Evolutionary conservation across 2,888 invertebrate species (phyloP).

Genomic region (Pyrochroa serraticornis): DNA sequence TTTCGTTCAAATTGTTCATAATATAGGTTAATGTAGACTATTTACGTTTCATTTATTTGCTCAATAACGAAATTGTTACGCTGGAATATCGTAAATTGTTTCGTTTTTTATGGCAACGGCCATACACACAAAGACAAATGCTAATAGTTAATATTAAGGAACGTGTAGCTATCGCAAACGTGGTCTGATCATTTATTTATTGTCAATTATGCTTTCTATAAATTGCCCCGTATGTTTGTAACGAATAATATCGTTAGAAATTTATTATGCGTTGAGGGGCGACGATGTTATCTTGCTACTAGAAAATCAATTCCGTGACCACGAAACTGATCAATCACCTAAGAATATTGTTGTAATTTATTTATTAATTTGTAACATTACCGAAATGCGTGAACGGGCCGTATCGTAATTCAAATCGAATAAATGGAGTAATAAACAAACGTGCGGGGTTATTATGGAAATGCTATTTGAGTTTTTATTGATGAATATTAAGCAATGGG

Average conservation of each 20-base stretch:
- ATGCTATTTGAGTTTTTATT: slow-evolving; percentile 1
- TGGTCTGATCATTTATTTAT: too few species aligned
- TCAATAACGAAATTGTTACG: too few species aligned
- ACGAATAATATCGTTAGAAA: slow-evolving; percentile 14
- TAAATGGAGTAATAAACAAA: neutral
- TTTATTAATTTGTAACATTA: slow-evolving; percentile 13
- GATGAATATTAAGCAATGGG: slow-evolving; percentile 3
- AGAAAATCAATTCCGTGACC: slow-evolving; percentile 13
- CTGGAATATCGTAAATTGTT: too few species aligned
- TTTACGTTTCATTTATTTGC: too few species aligned
- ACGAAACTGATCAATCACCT: slow-evolving; percentile 12
- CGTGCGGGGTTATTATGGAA: slow-evolving; percentile 1
- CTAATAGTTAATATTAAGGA: too few species aligned
- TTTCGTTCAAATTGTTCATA: too few species aligned
- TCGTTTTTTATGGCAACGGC: too few species aligned
- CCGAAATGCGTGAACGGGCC: slow-evolving; percentile 4
- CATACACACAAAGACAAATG: too few species aligned
- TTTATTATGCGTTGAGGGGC: slow-evolving; percentile 12
- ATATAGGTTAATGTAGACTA: too few species aligned
- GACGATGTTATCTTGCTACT: slow-evolving; percentile 11
- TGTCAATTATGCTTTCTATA: too few species aligned
- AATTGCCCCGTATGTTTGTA: slow-evolving; percentile 7
- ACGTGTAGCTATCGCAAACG: too few species aligned
- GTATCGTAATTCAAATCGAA: neutral
- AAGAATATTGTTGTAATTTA: slow-evolving; percentile 13